Percentiles rank a stretch among this genome's conserved stretches.
Conservation (phyloP, 2,113 vertebrate species). For the Xerus inauris region DNA sequence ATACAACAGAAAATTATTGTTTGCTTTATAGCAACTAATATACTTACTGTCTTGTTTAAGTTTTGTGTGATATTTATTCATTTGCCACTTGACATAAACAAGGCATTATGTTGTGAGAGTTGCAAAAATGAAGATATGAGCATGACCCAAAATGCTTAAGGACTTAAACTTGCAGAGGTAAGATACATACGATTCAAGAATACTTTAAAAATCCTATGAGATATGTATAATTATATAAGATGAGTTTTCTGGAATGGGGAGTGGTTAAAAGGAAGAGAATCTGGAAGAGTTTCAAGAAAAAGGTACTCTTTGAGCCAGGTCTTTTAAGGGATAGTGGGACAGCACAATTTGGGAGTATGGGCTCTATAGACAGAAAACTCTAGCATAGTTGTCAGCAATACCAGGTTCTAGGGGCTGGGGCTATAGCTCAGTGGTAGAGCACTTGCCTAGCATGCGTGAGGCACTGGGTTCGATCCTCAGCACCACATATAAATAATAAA, state of each 20-base stretch:
- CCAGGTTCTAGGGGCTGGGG: neutral
- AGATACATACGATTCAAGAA: slow-evolving; percentile 13
- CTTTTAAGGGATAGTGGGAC: neutral
- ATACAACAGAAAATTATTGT: neutral
- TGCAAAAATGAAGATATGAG: slow-evolving; percentile 23
- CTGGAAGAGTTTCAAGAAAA: neutral
- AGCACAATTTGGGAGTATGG: neutral
- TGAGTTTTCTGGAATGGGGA: neutral
- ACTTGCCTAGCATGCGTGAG: too few relatives aligned
- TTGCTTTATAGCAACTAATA: slow-evolving; percentile 42
- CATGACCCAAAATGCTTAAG: neutral
- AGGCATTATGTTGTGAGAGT: neutral
- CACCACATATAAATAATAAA: too few relatives aligned
- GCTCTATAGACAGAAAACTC: neutral
- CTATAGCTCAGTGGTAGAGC: too few relatives aligned
- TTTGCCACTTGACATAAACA: neutral
- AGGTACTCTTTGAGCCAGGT: neutral
- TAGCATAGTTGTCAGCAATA: neutral
- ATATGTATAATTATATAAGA: neutral
- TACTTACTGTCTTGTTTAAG: neutral
- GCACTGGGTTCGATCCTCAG: too few relatives aligned
- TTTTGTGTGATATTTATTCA: neutral
- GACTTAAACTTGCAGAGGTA: slow-evolving; percentile 1
- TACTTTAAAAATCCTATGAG: neutral
- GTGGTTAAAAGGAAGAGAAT: neutral